phyloP scores from a whole-genome alignment of 1,140 invertebrate species.

The Drosophila arawakana region DNA sequence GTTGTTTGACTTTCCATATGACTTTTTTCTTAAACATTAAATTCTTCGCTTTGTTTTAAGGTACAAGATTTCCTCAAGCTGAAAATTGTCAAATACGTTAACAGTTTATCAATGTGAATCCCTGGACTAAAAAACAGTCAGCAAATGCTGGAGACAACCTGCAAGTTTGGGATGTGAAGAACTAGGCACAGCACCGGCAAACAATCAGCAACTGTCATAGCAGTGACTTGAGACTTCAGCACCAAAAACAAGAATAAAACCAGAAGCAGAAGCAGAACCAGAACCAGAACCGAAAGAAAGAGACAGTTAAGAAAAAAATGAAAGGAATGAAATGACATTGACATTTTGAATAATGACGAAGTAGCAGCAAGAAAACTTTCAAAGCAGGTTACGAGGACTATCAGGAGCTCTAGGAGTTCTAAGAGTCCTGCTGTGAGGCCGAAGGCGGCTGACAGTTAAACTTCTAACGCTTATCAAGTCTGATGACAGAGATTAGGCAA shows the following conservation, averaged over 20 bases:
- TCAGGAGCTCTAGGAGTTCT: background rate
- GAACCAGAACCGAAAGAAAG: background rate
- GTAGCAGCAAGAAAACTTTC: constrained; percentile 36
- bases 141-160: constrained; percentile 10
- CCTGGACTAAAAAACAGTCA: constrained; percentile 28
- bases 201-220: constrained; percentile 69
- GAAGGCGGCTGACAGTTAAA: constrained; percentile 10
- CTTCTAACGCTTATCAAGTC: constrained; percentile 23
- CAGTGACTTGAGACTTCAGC: constrained; percentile 71
- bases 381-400: constrained; percentile 2
- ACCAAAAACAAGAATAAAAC: constrained; percentile 54
- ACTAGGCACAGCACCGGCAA: constrained; percentile 11
- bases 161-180: background rate
- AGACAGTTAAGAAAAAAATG: background rate
- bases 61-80: background rate
- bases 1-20: background rate
- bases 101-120: constrained; percentile 35
- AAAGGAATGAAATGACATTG: constrained; percentile 71
- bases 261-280: background rate
- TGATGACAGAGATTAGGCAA: constrained; percentile 38
- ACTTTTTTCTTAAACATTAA: background rate
- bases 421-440: constrained; percentile 17
- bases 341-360: constrained; percentile 81
- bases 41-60: background rate
- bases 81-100: constrained; percentile 9